A percentile compares a stretch with the other conserved stretches of the same genome.
phyloP scores from a whole-genome alignment of 37 sponge, comb jelly and placozoan genomes.

The Halisarca cf. caerulea region DNA sequence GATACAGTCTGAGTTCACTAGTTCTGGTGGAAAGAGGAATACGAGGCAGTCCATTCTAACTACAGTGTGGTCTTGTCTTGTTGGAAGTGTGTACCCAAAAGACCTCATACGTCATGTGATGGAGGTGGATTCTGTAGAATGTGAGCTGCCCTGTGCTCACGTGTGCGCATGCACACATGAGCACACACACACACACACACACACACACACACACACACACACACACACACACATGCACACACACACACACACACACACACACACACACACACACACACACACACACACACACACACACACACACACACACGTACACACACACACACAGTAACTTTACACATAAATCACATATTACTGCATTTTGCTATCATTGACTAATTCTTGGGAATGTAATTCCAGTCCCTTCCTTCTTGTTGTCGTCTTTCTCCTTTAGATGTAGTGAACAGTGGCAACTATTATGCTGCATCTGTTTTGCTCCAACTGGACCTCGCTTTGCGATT shows the following conservation, averaged over 20 bases:
- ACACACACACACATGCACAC: no score
- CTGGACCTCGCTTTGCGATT: slow-evolving; percentile 3
- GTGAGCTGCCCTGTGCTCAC: no score
- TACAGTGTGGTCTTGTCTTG: slow-evolving; percentile 40
- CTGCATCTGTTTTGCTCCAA: slow-evolving; percentile 23
- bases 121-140: no score
- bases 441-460: not conserved
- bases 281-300: no score
- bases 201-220: no score
- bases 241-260: no score
- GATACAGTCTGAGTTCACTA: not conserved
- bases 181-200: no score
- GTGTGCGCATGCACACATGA: no score
- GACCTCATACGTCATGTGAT: not conserved
- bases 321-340: no score
- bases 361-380: not conserved
- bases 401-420: not conserved
- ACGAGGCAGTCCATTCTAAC: slow-evolving; percentile 4
- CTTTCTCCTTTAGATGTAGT: not conserved
- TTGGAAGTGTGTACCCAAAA: slow-evolving; percentile 24
- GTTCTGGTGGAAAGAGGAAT: not conserved
- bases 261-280: no score
- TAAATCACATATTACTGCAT: no score
- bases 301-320: no score
- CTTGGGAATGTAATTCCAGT: not conserved